phyloP scores from a whole-genome alignment of 2,888 invertebrate genomes.

The Lasius fuliginosus region DNA sequence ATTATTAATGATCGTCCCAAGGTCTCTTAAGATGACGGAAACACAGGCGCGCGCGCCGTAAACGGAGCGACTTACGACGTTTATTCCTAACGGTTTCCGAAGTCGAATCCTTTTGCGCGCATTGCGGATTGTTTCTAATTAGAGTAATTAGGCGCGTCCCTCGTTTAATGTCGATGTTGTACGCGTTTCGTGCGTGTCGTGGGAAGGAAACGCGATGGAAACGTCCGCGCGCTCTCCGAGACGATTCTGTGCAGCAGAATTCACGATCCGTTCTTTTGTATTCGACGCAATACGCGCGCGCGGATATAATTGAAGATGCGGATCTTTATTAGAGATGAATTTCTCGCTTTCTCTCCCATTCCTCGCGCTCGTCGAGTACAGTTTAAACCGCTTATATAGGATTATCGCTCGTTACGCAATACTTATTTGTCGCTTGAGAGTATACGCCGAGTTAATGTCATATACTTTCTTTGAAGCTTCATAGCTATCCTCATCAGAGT shows the following conservation, averaged over 20 bases:
- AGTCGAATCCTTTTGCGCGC: constrained; percentile 14
- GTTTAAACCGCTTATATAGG: background rate
- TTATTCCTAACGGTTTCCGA: constrained; percentile 14
- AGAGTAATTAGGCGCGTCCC: constrained; percentile 35
- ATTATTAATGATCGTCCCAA: constrained; percentile 19
- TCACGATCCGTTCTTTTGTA: constrained; percentile 15
- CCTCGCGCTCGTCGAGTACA: background rate
- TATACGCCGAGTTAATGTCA: constrained; percentile 18
- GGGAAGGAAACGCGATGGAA: constrained; percentile 11
- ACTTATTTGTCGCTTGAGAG: constrained; percentile 24
- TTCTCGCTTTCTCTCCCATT: constrained; percentile 35
- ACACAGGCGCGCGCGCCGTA: background rate
- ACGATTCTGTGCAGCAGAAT: constrained; percentile 11
- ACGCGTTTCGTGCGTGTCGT: constrained; percentile 15
- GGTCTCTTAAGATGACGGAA: constrained; percentile 17
- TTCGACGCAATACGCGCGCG: constrained; percentile 9
- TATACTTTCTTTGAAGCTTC: constrained; percentile 23
- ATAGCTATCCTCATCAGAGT: background rate
- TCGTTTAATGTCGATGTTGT: constrained; percentile 21
- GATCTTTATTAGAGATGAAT: constrained; percentile 35
- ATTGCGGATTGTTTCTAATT: constrained; percentile 25
- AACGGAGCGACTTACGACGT: background rate
- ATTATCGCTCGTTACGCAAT: constrained; percentile 42
- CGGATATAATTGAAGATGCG: constrained; percentile 26
- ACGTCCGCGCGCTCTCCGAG: background rate